Evolutionary conservation across 2,113 vertebrate species (phyloP), one percentile per base, ranked within the genome.

Genomic region (Brachyistius frenatus): DNA sequence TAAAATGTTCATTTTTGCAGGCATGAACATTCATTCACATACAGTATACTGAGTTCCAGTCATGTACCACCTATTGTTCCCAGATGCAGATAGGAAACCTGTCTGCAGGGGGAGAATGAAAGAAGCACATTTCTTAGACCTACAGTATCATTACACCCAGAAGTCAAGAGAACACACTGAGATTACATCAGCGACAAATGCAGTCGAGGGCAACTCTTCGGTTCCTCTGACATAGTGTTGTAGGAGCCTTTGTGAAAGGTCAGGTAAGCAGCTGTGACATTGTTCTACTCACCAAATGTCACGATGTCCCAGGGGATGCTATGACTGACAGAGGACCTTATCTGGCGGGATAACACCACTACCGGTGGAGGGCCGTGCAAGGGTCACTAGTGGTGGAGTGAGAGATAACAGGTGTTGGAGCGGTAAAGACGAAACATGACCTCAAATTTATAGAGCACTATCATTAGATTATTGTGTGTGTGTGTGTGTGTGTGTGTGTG

Each of bases 211-310:
- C 37, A 52, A 11, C 47, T 66, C 33, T 5, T 70, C 9, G 3
- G 37, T 44, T 78, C 63, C 46, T 73, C 55, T 6, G 30, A 72
- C 46, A 62, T 32, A 5, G 49, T 66, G 57, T 57, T 63, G 78
- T 64, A 55, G 64, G 44, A 87, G 83, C 69, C 60, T 78, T 81
- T 75, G 87, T 84, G 87, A 93, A 92, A 93, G 91, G 92, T 94
- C 90, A 88, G 63, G 79, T 80, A 86, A 91, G 86, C 88, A 86
- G 76, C 84, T 78, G 76, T 73, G 83, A 89, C 86, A 84, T 75
- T 90, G 86, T 79, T 81, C 71, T 9, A 74, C 90, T 88, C 89
- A 47, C 80, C 76, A 93, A 93, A 93, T 93, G 92, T 85, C 92
- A 93, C 47, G 55, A 67, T 86, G 85, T 91, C 88, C 77, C 89